Percentiles rank a stretch among this genome's conserved stretches.
Evolutionary conservation across 2,797 vertebrate genomes (phyloP).

Genomic region (Manis javanica): DNA sequence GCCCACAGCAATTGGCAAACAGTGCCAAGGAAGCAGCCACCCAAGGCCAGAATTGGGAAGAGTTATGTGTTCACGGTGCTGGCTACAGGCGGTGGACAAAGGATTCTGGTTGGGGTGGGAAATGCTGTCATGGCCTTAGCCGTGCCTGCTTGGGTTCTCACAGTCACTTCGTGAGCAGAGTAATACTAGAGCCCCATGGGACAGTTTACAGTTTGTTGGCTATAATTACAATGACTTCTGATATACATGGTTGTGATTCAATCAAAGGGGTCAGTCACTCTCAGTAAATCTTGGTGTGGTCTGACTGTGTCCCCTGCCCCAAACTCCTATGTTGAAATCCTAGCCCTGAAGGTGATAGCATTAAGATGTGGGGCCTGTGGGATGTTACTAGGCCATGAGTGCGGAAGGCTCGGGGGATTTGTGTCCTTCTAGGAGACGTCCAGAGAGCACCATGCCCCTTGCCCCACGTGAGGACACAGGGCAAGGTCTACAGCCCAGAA

Average conservation of each 20-base stretch:
- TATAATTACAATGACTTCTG: neutral
- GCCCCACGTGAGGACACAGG: fast-evolving
- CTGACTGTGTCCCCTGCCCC: neutral
- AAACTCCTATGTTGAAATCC: neutral
- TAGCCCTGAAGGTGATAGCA: no score
- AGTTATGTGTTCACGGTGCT: fast-evolving
- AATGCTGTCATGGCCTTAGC: fast-evolving
- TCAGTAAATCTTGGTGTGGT: neutral
- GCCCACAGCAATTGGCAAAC: fast-evolving
- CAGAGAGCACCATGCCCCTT: neutral
- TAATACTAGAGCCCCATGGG: neutral
- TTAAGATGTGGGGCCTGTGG: neutral
- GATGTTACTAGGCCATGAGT: neutral
- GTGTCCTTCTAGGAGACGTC: neutral
- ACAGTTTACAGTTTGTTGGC: neutral
- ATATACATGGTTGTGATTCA: neutral
- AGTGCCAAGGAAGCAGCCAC: neutral
- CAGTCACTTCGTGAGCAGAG: neutral
- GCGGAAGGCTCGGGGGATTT: no score
- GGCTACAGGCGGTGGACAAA: fast-evolving
- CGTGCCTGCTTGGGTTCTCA: neutral
- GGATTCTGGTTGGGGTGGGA: neutral
- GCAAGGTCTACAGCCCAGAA: neutral
- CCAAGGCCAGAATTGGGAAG: fast-evolving
- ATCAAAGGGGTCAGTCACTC: neutral